Evolutionary conservation across 2,888 invertebrate species (phyloP).

Genomic region (Pasiphila rectangulata): DNA sequence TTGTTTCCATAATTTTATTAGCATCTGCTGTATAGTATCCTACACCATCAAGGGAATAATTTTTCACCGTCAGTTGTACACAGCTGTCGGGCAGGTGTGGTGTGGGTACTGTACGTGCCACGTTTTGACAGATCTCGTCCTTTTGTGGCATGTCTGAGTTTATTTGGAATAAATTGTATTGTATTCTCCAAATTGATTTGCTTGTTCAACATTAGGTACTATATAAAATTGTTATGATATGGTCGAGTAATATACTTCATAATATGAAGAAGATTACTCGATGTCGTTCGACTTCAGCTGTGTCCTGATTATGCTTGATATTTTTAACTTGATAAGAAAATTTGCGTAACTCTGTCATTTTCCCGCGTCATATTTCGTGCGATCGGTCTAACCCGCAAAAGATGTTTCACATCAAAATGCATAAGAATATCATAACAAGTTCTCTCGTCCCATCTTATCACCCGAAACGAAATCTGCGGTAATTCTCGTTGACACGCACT

Average conservation of each 20-base stretch:
- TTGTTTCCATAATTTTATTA: constrained; percentile 36
- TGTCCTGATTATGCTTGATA: too few species aligned
- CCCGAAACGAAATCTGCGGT: constrained; percentile 40
- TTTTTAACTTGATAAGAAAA: too few species aligned
- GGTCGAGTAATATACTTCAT: too few species aligned
- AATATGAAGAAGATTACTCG: too few species aligned
- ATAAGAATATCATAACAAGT: too few species aligned
- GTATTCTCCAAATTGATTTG: constrained; percentile 7
- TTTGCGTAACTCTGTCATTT: too few species aligned
- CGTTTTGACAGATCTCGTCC: constrained; percentile 51
- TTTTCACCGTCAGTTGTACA: constrained; percentile 61
- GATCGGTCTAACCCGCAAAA: too few species aligned
- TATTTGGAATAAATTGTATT: constrained; percentile 19
- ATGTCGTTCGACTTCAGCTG: too few species aligned
- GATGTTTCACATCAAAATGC: too few species aligned
- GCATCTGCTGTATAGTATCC: constrained; percentile 60
- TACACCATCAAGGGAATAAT: constrained; percentile 56
- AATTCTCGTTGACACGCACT: constrained; percentile 47
- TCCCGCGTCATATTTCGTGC: too few species aligned
- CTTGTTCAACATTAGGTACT: constrained; percentile 13
- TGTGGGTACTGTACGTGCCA: constrained; percentile 60
- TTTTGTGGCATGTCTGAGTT: constrained; percentile 31
- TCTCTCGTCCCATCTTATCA: constrained; percentile 21
- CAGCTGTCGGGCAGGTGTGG: constrained; percentile 76
- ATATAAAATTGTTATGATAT: too few species aligned